phyloP scores from a whole-genome alignment of 2,113 vertebrate genomes.

The Corythoichthys intestinalis region DNA sequence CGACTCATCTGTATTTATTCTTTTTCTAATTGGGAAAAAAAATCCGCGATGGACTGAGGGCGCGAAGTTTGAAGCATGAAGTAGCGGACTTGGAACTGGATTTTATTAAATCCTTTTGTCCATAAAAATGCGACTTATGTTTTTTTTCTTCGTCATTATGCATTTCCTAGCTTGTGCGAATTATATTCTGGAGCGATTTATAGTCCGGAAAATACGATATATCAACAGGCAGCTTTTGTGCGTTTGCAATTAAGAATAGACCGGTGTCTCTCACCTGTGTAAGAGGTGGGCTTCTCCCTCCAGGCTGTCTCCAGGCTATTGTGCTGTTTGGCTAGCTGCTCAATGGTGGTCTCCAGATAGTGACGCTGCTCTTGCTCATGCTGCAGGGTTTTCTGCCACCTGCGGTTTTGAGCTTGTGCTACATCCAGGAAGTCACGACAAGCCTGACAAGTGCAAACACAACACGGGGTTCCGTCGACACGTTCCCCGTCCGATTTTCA shows the following conservation, averaged over 20 bases:
- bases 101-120: too few relatives aligned
- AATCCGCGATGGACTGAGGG: too few relatives aligned
- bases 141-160: too few relatives aligned
- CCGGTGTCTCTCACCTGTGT: constrained; percentile 50
- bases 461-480: constrained; percentile 1
- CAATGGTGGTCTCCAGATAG: constrained; percentile 92
- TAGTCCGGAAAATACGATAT: too few relatives aligned
- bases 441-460: constrained; percentile 71
- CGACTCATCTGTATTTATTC: too few relatives aligned
- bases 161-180: too few relatives aligned
- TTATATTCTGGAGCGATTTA: too few relatives aligned
- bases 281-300: constrained; percentile 74
- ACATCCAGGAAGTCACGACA: constrained; percentile 92
- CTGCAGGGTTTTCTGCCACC: constrained; percentile 89
- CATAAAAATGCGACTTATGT: too few relatives aligned
- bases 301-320: constrained; percentile 92
- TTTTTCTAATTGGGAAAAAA: too few relatives aligned
- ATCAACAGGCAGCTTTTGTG: not conserved
- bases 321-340: constrained; percentile 94
- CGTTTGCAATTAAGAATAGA: not conserved
- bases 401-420: constrained; percentile 84
- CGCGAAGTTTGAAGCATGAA: too few relatives aligned
- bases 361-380: constrained; percentile 89
- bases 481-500: not conserved
- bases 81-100: too few relatives aligned